A percentile compares a stretch with the other conserved stretches of the same genome.
Evolutionary conservation across 2,888 invertebrate genomes (phyloP).

Genomic region (Sacculina carcini): DNA sequence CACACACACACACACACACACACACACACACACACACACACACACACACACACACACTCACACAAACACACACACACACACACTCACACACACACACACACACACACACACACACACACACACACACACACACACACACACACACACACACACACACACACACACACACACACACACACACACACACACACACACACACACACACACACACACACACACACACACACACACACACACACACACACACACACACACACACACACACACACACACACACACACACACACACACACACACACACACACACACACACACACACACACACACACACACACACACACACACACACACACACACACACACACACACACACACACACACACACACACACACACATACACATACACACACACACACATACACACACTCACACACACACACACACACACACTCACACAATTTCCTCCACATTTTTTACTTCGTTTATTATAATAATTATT

Average conservation of each 20-base stretch:
- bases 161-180: not conserved
- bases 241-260: not conserved
- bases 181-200: not conserved
- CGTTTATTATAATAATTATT: constrained; percentile 1
- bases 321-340: not conserved
- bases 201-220: not conserved
- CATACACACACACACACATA: not conserved
- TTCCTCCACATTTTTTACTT: constrained; percentile 3
- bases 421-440: not conserved
- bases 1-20: not conserved
- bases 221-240: constrained; percentile 4
- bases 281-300: not conserved
- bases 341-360: not conserved
- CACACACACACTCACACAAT: too few relatives aligned
- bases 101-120: too few relatives aligned
- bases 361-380: not conserved
- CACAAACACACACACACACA: too few relatives aligned
- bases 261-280: not conserved
- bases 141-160: not conserved
- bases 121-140: not conserved
- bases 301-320: not conserved
- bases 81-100: not conserved
- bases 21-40: not conserved
- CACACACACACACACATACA: not conserved
- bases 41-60: not conserved